phyloP scores from a whole-genome alignment of 2,113 vertebrate genomes.

The Elephantulus edwardii region DNA sequence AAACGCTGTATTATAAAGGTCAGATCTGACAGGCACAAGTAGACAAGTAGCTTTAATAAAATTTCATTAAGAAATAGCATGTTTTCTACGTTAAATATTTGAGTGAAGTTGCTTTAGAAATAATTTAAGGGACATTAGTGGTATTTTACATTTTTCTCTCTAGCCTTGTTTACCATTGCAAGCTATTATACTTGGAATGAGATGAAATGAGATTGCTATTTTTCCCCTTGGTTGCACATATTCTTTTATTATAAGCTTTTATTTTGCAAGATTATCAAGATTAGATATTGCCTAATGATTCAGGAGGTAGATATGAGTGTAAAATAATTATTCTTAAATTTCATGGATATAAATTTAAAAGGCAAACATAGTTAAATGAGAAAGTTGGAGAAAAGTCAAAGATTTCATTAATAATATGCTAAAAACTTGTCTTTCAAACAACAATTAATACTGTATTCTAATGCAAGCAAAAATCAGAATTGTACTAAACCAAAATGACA shows the following conservation, averaged over 20 bases:
- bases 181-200: background rate
- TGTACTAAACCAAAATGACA: too few species aligned
- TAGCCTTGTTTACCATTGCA: background rate
- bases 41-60: constrained; percentile 51
- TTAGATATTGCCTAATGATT: background rate
- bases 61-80: background rate
- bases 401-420: background rate
- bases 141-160: background rate
- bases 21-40: constrained; percentile 29
- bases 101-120: constrained; percentile 9
- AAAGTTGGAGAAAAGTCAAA: background rate
- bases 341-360: background rate
- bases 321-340: background rate
- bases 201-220: background rate
- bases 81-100: background rate
- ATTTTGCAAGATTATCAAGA: background rate
- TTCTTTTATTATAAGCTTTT: constrained; percentile 10
- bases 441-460: background rate
- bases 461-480: background rate
- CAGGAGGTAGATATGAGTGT: background rate
- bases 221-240: background rate
- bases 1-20: constrained; percentile 59
- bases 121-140: constrained; percentile 23
- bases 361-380: background rate
- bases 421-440: background rate